phyloP scores from a whole-genome alignment of 2,888 invertebrate genomes.

The Adineta ricciae region DNA sequence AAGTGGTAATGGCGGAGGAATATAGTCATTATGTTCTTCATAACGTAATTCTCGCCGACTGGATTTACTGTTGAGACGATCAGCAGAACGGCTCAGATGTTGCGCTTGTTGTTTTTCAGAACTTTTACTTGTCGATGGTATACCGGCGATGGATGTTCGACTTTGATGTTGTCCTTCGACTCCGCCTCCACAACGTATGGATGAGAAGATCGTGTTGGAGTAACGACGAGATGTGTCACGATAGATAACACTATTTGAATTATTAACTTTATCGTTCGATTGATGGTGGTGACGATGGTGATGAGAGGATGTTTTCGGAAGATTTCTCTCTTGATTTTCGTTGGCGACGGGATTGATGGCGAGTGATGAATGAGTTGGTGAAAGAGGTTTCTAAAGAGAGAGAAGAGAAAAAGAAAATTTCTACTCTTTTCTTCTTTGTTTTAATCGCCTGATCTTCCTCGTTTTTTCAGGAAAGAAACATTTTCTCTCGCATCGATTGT shows the following conservation, averaged over 20 bases:
- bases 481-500: neutral
- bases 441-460: too few relatives aligned
- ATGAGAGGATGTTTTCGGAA: neutral
- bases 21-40: conserved; percentile 18
- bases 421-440: too few relatives aligned
- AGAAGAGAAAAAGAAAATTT: too few relatives aligned
- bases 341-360: neutral
- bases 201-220: neutral
- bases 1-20: neutral
- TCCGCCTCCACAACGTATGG: neutral
- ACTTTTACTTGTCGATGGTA: neutral
- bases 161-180: neutral
- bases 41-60: conserved; percentile 17
- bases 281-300: neutral
- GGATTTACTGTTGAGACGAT: neutral
- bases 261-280: conserved; percentile 5
- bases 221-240: conserved; percentile 3
- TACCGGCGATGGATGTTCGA: neutral
- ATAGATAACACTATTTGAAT: neutral
- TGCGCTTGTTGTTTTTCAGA: neutral
- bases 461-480: too few relatives aligned
- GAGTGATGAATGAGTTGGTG: neutral
- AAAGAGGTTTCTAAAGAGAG: neutral
- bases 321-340: neutral
- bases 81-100: neutral